A percentile compares a stretch with the other conserved stretches of the same genome.
Conservation (phyloP, 1,140 invertebrate genomes). For the Himalopsyche phryganea region DNA sequence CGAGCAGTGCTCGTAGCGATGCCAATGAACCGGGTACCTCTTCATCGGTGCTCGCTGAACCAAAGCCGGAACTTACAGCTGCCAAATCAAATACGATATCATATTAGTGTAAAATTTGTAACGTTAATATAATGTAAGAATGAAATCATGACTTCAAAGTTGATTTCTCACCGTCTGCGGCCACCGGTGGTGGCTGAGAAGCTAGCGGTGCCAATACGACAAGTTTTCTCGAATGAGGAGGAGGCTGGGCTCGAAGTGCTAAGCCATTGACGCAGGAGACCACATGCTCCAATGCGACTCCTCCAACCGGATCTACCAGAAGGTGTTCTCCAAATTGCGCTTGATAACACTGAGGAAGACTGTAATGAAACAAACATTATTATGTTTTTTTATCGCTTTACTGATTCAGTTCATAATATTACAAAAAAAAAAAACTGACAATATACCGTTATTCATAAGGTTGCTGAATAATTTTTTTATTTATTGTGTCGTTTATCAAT, state of each 20-base stretch:
- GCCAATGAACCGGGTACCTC: constrained; percentile 37
- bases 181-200: background rate
- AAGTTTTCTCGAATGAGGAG: constrained; percentile 19
- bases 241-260: constrained; percentile 35
- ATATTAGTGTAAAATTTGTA: no score
- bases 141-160: background rate
- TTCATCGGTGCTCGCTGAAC: constrained; percentile 14
- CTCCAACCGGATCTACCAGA: constrained; percentile 52
- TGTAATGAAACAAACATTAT: constrained; percentile 39
- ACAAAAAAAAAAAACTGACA: no score
- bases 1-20: constrained; percentile 61
- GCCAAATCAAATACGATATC: no score
- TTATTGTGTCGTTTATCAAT: no score
- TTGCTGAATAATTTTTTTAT: no score
- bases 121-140: background rate
- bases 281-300: constrained; percentile 77
- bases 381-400: no score
- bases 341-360: constrained; percentile 75
- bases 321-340: constrained; percentile 62
- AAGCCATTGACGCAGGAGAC: constrained; percentile 69
- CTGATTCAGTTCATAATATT: no score
- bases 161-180: constrained; percentile 11
- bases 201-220: constrained; percentile 9
- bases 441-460: no score
- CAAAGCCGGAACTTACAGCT: no score